phyloP scores from a whole-genome alignment of 2,113 vertebrate species.

The Conger conger region DNA sequence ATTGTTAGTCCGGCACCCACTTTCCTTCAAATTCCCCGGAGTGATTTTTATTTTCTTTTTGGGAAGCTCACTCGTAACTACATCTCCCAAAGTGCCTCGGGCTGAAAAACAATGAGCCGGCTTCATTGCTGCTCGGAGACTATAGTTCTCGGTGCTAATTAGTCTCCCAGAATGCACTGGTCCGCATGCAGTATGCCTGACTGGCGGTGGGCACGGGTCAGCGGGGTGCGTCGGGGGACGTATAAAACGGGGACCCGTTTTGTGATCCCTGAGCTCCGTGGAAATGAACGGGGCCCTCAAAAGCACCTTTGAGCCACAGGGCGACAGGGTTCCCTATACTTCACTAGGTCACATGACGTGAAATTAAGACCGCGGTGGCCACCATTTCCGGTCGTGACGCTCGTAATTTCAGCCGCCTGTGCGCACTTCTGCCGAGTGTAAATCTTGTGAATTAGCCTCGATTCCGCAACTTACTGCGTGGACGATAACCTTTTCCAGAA shows the following conservation, averaged over 20 bases:
- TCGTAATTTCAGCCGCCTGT: background rate
- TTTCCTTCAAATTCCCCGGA: conserved; percentile 40
- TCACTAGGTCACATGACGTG: conserved; percentile 36
- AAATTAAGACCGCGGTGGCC: conserved; percentile 25
- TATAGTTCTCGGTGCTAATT: conserved; percentile 60
- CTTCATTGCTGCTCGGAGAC: conserved; percentile 63
- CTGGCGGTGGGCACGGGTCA: conserved; percentile 40
- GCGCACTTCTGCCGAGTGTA: background rate
- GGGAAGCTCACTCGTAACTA: conserved; percentile 62
- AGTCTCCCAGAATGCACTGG: conserved; percentile 55
- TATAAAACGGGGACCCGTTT: conserved; percentile 33
- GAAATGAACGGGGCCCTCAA: conserved; percentile 30
- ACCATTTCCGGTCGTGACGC: background rate
- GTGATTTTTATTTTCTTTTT: conserved; percentile 36
- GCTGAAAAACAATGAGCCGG: conserved; percentile 53
- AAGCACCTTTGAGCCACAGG: background rate
- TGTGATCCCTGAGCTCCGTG: conserved; percentile 44
- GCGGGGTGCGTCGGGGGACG: conserved; percentile 31
- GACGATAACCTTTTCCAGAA: background rate
- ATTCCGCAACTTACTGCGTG: background rate
- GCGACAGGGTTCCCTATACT: conserved; percentile 10
- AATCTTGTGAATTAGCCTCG: background rate
- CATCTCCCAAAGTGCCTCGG: conserved; percentile 61
- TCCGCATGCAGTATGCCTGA: conserved; percentile 30
- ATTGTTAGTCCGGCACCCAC: conserved; percentile 53